Conservation (phyloP, 2,113 vertebrate species). For the Acanthisitta chloris region DNA sequence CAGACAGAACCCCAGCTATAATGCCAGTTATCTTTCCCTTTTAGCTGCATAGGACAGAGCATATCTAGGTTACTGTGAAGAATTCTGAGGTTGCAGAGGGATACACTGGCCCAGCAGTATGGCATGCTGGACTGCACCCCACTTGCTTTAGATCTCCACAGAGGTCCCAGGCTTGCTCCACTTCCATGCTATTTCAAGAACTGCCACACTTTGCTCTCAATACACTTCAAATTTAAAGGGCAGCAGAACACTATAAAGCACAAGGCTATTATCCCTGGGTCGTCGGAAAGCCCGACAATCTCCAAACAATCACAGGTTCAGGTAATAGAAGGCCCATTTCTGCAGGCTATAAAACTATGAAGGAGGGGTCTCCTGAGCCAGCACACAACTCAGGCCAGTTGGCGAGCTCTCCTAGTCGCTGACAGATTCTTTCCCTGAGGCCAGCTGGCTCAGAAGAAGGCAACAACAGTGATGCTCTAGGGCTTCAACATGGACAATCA, state of each 20-base stretch:
- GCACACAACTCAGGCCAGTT: conserved; percentile 49
- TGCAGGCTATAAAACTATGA: conserved; percentile 1
- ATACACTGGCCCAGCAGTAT: not conserved
- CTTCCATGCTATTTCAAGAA: not conserved
- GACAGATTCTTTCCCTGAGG: conserved; percentile 38
- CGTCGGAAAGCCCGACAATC: not conserved
- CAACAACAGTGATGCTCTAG: conserved; percentile 1
- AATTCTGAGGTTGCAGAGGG: not conserved
- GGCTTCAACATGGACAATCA: conserved; percentile 3
- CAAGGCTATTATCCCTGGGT: conserved; percentile 23
- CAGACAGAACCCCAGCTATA: not conserved
- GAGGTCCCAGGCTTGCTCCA: not conserved
- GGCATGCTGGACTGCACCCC: not conserved
- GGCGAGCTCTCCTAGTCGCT: not conserved
- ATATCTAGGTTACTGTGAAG: not conserved
- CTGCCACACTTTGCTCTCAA: not conserved
- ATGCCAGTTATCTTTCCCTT: not conserved
- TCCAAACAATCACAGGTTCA: not conserved
- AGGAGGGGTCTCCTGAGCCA: conserved; percentile 34
- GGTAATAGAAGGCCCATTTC: conserved; percentile 15
- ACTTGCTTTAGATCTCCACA: not conserved
- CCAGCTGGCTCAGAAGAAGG: conserved; percentile 20
- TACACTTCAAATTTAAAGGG: conserved; percentile 9
- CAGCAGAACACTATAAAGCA: conserved; percentile 6
- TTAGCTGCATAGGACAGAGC: not conserved